These are phyloP conservation scores for Acarapis woodi DNA, from an alignment of 1,140 invertebrate species.

Conservation along the genomic window DNA sequence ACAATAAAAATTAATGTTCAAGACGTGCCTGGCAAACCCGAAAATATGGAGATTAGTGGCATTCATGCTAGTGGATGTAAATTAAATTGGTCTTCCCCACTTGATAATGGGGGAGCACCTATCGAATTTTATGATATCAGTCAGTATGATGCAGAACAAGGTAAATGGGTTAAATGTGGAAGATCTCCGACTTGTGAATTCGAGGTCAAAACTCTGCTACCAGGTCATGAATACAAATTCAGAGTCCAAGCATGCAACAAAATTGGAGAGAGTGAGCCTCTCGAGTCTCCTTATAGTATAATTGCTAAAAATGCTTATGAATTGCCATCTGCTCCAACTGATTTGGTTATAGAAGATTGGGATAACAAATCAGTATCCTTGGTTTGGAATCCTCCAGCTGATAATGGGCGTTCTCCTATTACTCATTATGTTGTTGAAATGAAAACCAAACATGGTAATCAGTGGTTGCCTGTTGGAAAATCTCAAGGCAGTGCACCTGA, in stretches of 20 bases:
- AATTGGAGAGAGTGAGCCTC: constrained; percentile 76
- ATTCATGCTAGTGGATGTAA: constrained; percentile 78
- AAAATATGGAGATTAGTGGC: constrained; percentile 39
- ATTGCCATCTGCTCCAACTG: constrained; percentile 67
- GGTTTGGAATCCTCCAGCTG: constrained; percentile 68
- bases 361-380: constrained; percentile 44
- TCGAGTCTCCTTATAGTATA: constrained; percentile 49
- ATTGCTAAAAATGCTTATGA: constrained; percentile 83
- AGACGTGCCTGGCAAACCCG: constrained; percentile 15
- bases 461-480: constrained; percentile 16
- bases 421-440: constrained; percentile 64
- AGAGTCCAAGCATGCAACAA: constrained; percentile 89
- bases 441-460: constrained; percentile 24
- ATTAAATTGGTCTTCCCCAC: constrained; percentile 63
- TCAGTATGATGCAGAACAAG: constrained; percentile 71
- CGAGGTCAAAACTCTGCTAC: constrained; percentile 56
- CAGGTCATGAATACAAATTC: constrained; percentile 95
- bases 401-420: constrained; percentile 67
- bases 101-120: constrained; percentile 81
- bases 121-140: constrained; percentile 83
- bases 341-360: constrained; percentile 74
- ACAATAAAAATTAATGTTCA: constrained; percentile 53
- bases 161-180: constrained; percentile 59
- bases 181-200: constrained; percentile 29
- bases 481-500: constrained; percentile 1